A percentile compares a stretch with the other conserved stretches of the same genome.
phyloP scores from a whole-genome alignment of 1,140 invertebrate genomes.

The Drosophila santomea region DNA sequence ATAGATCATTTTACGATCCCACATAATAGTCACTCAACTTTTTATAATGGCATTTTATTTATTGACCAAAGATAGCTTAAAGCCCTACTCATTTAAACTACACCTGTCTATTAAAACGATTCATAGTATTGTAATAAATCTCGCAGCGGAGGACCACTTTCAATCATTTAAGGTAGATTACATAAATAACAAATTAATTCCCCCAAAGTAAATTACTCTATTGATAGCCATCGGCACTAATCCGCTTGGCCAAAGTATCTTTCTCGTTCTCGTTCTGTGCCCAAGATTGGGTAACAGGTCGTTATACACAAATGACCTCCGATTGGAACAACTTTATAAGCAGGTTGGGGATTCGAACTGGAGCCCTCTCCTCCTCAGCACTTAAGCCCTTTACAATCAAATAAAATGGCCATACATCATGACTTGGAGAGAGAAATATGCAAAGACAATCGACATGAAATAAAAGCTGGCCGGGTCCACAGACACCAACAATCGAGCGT shows the following conservation, averaged over 20 bases:
- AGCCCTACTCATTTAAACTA: no score
- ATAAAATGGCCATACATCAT: constrained; percentile 64
- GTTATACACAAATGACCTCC: constrained; percentile 55
- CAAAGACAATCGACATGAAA: constrained; percentile 53
- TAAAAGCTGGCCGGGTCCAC: constrained; percentile 38
- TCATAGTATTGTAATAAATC: constrained; percentile 1
- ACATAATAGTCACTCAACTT: not conserved
- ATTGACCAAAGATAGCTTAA: no score
- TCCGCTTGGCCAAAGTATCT: constrained; percentile 3
- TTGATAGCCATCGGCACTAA: constrained; percentile 36
- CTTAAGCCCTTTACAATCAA: constrained; percentile 68
- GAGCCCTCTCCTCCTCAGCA: constrained; percentile 31
- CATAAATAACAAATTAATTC: constrained; percentile 38
- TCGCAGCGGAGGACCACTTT: constrained; percentile 1
- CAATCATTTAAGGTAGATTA: constrained; percentile 35
- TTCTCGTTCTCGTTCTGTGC: constrained; percentile 6
- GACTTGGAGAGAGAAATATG: constrained; percentile 38
- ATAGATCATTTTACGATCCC: not conserved
- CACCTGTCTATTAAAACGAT: not conserved
- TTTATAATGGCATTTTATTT: no score
- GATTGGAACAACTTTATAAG: constrained; percentile 69
- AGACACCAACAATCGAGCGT: constrained; percentile 12
- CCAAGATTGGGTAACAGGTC: constrained; percentile 27
- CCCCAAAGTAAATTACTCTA: constrained; percentile 36
- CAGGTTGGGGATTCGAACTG: constrained; percentile 16